Percentiles rank a stretch among this genome's conserved stretches.
These are phyloP conservation scores for Lithophane semibrunnea DNA, from an alignment of 2,888 invertebrate genomes.

Conservation along the genomic window DNA sequence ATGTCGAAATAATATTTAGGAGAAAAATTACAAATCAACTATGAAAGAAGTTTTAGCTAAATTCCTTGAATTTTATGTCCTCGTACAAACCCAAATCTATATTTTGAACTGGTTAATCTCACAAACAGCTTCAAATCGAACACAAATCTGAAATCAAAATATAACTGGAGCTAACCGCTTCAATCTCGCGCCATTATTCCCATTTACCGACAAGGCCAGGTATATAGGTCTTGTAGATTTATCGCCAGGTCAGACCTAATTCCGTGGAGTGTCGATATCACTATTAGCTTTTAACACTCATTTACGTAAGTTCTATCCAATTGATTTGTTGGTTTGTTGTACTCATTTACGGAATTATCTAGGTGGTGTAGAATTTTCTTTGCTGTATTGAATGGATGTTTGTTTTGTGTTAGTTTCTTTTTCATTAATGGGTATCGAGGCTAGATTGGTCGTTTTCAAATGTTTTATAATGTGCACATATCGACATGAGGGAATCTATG, in stretches of 20 bases:
- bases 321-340: slow-evolving; percentile 42
- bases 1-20: not conserved
- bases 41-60: not conserved
- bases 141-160: slow-evolving; percentile 13
- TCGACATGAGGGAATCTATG: no score
- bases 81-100: not conserved
- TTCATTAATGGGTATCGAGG: not conserved
- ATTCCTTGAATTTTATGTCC: no score
- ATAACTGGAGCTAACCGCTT: slow-evolving; percentile 11
- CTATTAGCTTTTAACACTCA: slow-evolving; percentile 41
- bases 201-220: slow-evolving; percentile 46
- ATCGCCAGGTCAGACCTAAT: slow-evolving; percentile 58
- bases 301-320: slow-evolving; percentile 29
- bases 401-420: not conserved
- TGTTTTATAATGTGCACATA: no score
- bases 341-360: slow-evolving; percentile 36
- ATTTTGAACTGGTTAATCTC: not conserved
- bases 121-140: not conserved
- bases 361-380: not conserved
- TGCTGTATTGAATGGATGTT: not conserved
- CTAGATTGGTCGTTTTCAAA: not conserved
- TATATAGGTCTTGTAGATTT: slow-evolving; percentile 63
- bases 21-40: no score
- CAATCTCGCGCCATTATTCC: slow-evolving; percentile 11
- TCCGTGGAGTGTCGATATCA: slow-evolving; percentile 45